Evolutionary conservation across 1,140 invertebrate species (phyloP).

Genomic region (Drosophila rhopaloa): DNA sequence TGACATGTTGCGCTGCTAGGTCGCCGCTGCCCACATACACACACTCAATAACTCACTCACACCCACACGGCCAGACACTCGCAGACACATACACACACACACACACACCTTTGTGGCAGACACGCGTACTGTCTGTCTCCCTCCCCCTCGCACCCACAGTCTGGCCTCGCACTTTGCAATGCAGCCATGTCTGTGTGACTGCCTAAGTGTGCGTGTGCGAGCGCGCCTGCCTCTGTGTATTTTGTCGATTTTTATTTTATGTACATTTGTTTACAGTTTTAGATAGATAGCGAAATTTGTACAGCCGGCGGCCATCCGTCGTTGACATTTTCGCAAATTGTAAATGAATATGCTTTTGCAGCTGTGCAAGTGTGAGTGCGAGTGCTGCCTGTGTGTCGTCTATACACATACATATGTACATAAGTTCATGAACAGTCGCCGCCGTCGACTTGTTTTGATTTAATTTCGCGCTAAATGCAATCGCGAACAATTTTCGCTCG

Average conservation of each 20-base stretch:
- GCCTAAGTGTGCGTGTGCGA: constrained; percentile 7
- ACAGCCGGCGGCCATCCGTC: constrained; percentile 63
- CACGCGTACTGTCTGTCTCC: constrained; percentile 40
- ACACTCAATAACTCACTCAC: constrained; percentile 9
- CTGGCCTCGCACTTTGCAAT: constrained; percentile 73
- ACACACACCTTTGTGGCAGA: constrained; percentile 48
- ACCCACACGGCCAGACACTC: constrained; percentile 23
- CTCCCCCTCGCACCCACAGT: constrained; percentile 28
- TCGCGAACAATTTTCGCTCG: constrained; percentile 66
- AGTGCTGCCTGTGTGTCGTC: constrained; percentile 2
- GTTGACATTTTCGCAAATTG: constrained; percentile 81
- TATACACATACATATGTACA: constrained; percentile 8
- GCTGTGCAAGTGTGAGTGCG: constrained; percentile 40
- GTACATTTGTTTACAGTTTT: constrained; percentile 83
- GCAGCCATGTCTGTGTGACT: constrained; percentile 43
- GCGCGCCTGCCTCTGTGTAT: constrained; percentile 47
- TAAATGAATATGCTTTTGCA: constrained; percentile 75
- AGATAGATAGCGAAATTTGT: constrained; percentile 82
- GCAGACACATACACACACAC: constrained; percentile 19
- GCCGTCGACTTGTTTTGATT: constrained; percentile 77
- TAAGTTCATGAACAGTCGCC: constrained; percentile 77
- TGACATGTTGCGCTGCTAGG: constrained; percentile 62
- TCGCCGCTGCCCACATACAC: constrained; percentile 42
- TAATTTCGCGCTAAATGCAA: constrained; percentile 81
- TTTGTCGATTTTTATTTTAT: constrained; percentile 80